A percentile compares a stretch with the other conserved stretches of the same genome.
Evolutionary conservation across 1,140 invertebrate genomes (phyloP).

Genomic region (Nebria ingens): DNA sequence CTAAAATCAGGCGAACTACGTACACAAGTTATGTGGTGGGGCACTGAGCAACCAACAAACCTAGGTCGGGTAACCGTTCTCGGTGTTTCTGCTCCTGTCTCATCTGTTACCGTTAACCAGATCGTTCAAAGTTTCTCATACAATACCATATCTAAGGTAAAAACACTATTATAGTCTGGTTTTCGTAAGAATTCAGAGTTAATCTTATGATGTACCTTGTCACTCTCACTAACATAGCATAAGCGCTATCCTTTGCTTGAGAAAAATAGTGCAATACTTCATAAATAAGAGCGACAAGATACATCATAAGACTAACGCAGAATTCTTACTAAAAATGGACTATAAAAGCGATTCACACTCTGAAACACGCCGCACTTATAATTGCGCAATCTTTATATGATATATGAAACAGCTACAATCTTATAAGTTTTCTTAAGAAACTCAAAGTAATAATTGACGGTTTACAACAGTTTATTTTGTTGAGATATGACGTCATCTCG

Average conservation of each 20-base stretch:
- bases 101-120: slow-evolving; percentile 26
- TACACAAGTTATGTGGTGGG: slow-evolving; percentile 39
- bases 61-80: slow-evolving; percentile 26
- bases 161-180: slow-evolving; percentile 10
- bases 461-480: too few relatives aligned
- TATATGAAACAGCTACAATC: background rate
- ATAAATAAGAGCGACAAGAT: too few relatives aligned
- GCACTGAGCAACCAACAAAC: slow-evolving; percentile 38
- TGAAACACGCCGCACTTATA: background rate
- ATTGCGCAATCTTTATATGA: slow-evolving; percentile 4
- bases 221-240: too few relatives aligned
- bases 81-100: slow-evolving; percentile 24
- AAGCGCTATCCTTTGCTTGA: too few relatives aligned
- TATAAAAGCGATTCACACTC: slow-evolving; percentile 14
- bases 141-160: slow-evolving; percentile 23
- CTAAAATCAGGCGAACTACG: slow-evolving; percentile 37
- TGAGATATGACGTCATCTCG: too few relatives aligned
- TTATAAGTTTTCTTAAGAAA: too few relatives aligned
- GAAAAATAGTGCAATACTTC: too few relatives aligned
- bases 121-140: slow-evolving; percentile 22
- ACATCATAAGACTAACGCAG: too few relatives aligned
- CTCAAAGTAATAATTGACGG: too few relatives aligned
- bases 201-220: too few relatives aligned
- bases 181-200: too few relatives aligned
- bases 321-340: background rate